Percentiles rank a stretch among this genome's conserved stretches.
phyloP scores from a whole-genome alignment of 2,113 vertebrate species.

The Morone chrysops region DNA sequence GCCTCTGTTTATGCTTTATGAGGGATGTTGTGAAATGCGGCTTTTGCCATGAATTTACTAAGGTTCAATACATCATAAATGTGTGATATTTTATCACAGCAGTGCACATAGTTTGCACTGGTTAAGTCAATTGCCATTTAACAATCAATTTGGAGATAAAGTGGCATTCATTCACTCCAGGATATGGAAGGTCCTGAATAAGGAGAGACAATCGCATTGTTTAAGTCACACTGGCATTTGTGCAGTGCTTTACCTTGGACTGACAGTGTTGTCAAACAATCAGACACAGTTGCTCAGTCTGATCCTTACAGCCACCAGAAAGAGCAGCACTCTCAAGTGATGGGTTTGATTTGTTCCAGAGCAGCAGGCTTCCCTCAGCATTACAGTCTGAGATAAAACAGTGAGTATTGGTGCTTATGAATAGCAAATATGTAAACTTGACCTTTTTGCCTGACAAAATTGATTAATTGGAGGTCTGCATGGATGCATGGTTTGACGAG shows the following conservation, averaged over 20 bases:
- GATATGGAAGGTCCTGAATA: neutral
- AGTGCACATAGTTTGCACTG: neutral
- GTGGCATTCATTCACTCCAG: conserved; percentile 22
- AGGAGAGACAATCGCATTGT: neutral
- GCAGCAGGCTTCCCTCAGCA: conserved; percentile 29
- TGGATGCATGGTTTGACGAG: conserved; percentile 51
- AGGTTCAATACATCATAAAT: conserved; percentile 19
- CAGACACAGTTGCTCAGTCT: conserved; percentile 8
- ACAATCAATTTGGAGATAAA: conserved; percentile 30
- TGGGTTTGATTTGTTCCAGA: conserved; percentile 61
- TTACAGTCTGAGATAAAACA: conserved; percentile 27
- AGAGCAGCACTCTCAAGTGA: conserved; percentile 31
- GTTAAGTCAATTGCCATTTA: conserved; percentile 34
- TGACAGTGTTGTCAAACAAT: conserved; percentile 39
- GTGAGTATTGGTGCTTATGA: conserved; percentile 12
- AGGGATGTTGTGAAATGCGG: conserved; percentile 10
- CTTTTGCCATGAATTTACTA: conserved; percentile 2
- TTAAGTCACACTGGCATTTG: conserved; percentile 3
- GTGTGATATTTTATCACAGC: conserved; percentile 17
- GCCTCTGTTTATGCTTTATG: conserved; percentile 36
- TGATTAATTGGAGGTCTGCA: conserved; percentile 66
- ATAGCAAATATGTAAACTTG: conserved; percentile 68
- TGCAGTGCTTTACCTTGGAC: conserved; percentile 2
- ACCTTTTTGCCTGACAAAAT: conserved; percentile 74
- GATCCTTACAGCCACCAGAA: conserved; percentile 25